A percentile compares a stretch with the other conserved stretches of the same genome.
Conservation (phyloP, 1,140 invertebrate species). For the Popillia japonica region DNA sequence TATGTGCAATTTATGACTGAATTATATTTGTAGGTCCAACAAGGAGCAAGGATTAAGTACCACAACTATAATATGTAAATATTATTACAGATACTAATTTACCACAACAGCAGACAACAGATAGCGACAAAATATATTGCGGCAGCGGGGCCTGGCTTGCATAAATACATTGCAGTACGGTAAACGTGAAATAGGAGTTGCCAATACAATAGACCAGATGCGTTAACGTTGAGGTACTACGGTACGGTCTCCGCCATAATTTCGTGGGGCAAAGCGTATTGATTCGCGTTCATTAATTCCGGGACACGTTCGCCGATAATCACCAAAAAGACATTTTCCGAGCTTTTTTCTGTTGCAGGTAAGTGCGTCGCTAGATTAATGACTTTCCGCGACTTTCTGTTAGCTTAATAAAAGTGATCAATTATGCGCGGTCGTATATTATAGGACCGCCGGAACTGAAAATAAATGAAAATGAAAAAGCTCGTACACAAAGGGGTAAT, state of each 20-base stretch:
- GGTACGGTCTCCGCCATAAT: not conserved
- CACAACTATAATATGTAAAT: conserved; percentile 11
- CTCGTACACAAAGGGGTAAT: too few species aligned
- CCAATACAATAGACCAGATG: not conserved
- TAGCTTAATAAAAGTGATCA: not conserved
- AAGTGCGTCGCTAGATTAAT: not conserved
- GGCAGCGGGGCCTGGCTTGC: not conserved
- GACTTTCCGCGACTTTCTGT: not conserved
- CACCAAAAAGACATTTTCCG: not conserved
- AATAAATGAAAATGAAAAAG: too few species aligned
- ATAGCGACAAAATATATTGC: not conserved
- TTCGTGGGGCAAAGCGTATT: conserved; percentile 1
- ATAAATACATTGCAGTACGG: not conserved
- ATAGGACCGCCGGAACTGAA: too few species aligned
- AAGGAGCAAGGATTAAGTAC: not conserved
- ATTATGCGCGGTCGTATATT: too few species aligned
- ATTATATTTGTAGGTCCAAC: not conserved
- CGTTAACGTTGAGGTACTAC: not conserved
- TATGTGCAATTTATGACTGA: not conserved
- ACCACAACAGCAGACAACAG: not conserved
- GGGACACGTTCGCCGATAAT: conserved; percentile 1
- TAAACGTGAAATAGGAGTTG: conserved; percentile 10
- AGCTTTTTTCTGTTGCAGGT: not conserved
- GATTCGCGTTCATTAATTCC: conserved; percentile 2
- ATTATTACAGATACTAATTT: conserved; percentile 12